Evolutionary conservation across 2,888 invertebrate genomes (phyloP).

Genomic region (Chloroclysta siterata): DNA sequence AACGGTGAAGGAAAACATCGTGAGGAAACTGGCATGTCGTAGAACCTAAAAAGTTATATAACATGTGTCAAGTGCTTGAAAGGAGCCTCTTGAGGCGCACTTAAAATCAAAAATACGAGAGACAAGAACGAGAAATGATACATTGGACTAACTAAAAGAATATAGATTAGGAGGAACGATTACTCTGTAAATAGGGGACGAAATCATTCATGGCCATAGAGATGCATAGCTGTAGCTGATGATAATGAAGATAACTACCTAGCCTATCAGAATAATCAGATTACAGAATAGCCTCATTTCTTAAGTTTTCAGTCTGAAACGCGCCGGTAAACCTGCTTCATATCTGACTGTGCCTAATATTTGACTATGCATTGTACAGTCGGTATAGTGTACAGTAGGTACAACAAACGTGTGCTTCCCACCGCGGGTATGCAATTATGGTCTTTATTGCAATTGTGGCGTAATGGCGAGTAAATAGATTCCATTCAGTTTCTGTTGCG

Average conservation of each 20-base stretch:
- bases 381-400: constrained; percentile 4
- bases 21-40: too few relatives aligned
- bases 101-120: too few relatives aligned
- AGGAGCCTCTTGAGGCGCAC: too few relatives aligned
- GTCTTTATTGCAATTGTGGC: constrained; percentile 26
- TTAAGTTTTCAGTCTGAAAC: neutral
- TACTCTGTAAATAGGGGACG: too few relatives aligned
- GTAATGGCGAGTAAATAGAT: constrained; percentile 31
- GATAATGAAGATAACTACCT: neutral
- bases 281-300: neutral
- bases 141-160: too few relatives aligned
- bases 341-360: constrained; percentile 8
- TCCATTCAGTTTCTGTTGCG: constrained; percentile 29
- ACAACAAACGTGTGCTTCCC: constrained; percentile 19
- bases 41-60: too few relatives aligned
- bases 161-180: too few relatives aligned
- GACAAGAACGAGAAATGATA: too few relatives aligned
- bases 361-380: constrained; percentile 25
- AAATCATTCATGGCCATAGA: neutral
- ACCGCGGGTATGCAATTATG: constrained; percentile 21
- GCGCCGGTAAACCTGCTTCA: constrained; percentile 5
- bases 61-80: too few relatives aligned
- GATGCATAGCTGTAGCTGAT: neutral
- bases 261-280: neutral
- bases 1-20: too few relatives aligned